Evolutionary conservation across 2,888 invertebrate species (phyloP), one percentile per base, ranked within the genome.

Genomic region (Portevinia maculata): DNA sequence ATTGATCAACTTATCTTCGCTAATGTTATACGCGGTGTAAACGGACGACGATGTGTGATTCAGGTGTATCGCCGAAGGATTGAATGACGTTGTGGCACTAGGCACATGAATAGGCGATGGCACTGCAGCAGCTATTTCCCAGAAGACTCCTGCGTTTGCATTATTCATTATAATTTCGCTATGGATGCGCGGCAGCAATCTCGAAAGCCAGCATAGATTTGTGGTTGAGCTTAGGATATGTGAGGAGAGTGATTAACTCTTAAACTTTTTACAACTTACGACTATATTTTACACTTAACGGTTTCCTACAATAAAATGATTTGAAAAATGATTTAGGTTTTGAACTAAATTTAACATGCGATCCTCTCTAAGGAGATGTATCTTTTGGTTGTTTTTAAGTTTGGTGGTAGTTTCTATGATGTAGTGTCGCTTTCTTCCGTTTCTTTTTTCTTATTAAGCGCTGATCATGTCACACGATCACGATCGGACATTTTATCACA

Each of bases 11-110:
- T 78, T 78, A 65, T 90, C 90, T 71, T 90, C 90, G 53, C 89
- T 90, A 84, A 89, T 88, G 83, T 90, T 90, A 86, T 88, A 90
- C 84, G 87, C 89, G 76, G 88, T 89, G 71, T 87, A 90, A 74
- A 89, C 87, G 48, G 87, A 86, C 37, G 88, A 86, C 46, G 86
- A 84, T 21, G 44, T 84, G 59, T 30, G 76, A 55, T 60, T 75
- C 15, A 64, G 62, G 55, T 39, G 74, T 70, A 17, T 28, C 4
- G 64, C 13, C 5, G 78, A 30, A 17, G 70, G 62, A 19, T 78
- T 78, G 1, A 70, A 46, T 8, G 57, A 44, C 50, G 71, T 41
- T 34, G 71, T 44, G 21, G 32, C 17, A 59, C 59, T 79, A 2
- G 74, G 19, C 28, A 50, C 50, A n/a, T 67, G 65, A 50, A 85